Evolutionary conservation across 2,113 vertebrate species (phyloP), one percentile per base, ranked within the genome.

Genomic region (Myrmecobius fasciatus): DNA sequence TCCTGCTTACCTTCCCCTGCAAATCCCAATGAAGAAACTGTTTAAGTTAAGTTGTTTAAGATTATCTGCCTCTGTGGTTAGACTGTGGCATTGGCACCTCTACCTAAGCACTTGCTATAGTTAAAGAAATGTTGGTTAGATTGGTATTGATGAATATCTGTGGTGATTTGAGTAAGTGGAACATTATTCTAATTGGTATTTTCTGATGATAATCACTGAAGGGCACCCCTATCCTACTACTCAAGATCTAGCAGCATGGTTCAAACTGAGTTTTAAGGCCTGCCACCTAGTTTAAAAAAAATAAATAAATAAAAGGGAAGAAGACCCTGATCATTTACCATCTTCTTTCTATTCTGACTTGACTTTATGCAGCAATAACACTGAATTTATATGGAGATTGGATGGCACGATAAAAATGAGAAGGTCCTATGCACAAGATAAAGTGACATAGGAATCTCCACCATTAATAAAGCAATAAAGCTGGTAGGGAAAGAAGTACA

Each of bases 191-290:
- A 46, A 49, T n/a, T 92, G 91, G 52, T 46, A 92, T 54, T 90
- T 91, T 53, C 53, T 89, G 60, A 94, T 52, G 93, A 88, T 36
- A 53, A 83, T 25, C 36, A 89, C 43, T 93, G 20, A 24, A 89
- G n/a, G 75, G 92, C n/a, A 83, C 52, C 51, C 31, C 7, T 28
- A 22, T 25, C 93, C 90, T 93, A 89, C 53, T 46, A 67, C 0
- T 43, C 52, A 60, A 60, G 28, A 5, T 83, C 67, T 14, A 8
- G 75, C 4, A 83, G 92, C 46, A 47, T 46, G 67, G 51, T 52
- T 91, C 54, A 83, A 10, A n/a, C 5, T 36, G 14, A 83, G 5
- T 43, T 83, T n/a, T 67, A 36, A 83, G n/a, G 67, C 4, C 36
- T 83, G 67, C 17, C 43, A 17, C 31, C 24, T 94, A n/a, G 25